Conservation (phyloP, 2,888 invertebrate genomes). For the Didymodactylos carnosus region DNA sequence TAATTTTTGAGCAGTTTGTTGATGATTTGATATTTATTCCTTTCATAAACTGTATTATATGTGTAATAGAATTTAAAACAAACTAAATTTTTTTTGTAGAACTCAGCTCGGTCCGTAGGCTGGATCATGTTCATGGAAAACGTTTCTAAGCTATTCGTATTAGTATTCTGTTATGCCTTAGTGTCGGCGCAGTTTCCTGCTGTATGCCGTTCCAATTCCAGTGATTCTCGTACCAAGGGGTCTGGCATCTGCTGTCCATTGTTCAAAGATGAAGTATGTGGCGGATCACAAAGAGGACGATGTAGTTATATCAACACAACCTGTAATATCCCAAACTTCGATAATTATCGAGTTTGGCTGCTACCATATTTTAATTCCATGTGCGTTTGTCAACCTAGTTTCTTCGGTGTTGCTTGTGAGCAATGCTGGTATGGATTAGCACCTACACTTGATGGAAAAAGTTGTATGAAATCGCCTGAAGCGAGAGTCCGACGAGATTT, state of each 20-base stretch:
- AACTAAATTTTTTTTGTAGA: neutral
- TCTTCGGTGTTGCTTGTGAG: neutral
- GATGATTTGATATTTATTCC: too few species aligned
- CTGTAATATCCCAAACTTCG: neutral
- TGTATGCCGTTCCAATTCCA: neutral
- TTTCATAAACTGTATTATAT: too few species aligned
- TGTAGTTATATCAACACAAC: neutral
- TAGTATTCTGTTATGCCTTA: neutral
- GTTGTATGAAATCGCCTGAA: neutral
- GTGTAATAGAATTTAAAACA: too few species aligned
- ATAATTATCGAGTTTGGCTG: neutral
- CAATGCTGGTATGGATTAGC: neutral
- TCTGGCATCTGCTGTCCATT: neutral
- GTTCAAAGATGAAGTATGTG: neutral
- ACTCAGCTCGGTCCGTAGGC: neutral
- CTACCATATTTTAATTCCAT: neutral
- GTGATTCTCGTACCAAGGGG: neutral
- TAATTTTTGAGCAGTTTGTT: too few species aligned
- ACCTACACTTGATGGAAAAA: neutral
- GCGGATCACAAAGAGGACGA: neutral
- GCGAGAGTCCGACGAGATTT: neutral
- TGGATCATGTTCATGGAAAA: neutral
- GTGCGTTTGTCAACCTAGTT: neutral
- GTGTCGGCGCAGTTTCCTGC: neutral
- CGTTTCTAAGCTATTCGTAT: neutral